A percentile compares a stretch with the other conserved stretches of the same genome.
These are phyloP conservation scores for Brachirus orientalis DNA, from an alignment of 2,113 vertebrate species.

Conservation along the genomic window DNA sequence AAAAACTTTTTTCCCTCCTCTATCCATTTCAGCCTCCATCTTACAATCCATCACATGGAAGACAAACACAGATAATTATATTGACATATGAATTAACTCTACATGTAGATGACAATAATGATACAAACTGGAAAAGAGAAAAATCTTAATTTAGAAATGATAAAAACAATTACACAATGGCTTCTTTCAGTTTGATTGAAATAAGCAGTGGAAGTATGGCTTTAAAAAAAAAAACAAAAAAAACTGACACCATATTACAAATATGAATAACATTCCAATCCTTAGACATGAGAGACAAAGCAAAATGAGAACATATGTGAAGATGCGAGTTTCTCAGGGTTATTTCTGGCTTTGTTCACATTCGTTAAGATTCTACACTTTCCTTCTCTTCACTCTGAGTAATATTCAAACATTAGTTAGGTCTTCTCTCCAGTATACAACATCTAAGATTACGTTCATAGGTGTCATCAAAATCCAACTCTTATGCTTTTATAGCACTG, in stretches of 20 bases:
- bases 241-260: slow-evolving; percentile 41
- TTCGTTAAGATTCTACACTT: too few species aligned
- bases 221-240: slow-evolving; percentile 31
- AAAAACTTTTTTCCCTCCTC: too few species aligned
- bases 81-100: slow-evolving; percentile 33
- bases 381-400: not conserved
- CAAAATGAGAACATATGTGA: not conserved
- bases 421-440: not conserved
- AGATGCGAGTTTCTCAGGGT: not conserved
- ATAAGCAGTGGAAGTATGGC: slow-evolving; percentile 57
- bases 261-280: slow-evolving; percentile 28
- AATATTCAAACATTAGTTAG: not conserved
- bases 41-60: slow-evolving; percentile 52
- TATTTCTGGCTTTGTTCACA: not conserved
- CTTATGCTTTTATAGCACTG: not conserved
- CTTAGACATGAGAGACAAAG: slow-evolving; percentile 1
- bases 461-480: not conserved
- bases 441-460: not conserved
- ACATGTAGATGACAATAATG: slow-evolving; percentile 47
- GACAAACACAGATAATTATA: slow-evolving; percentile 49
- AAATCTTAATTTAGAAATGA: slow-evolving; percentile 24
- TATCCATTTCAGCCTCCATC: slow-evolving; percentile 35
- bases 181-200: slow-evolving; percentile 55
- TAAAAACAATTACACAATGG: slow-evolving; percentile 21
- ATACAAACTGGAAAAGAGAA: slow-evolving; percentile 46